Base-by-base conservation (phyloP, 1,140 invertebrate genomes). In the Latrodectus geometricus region DNA sequence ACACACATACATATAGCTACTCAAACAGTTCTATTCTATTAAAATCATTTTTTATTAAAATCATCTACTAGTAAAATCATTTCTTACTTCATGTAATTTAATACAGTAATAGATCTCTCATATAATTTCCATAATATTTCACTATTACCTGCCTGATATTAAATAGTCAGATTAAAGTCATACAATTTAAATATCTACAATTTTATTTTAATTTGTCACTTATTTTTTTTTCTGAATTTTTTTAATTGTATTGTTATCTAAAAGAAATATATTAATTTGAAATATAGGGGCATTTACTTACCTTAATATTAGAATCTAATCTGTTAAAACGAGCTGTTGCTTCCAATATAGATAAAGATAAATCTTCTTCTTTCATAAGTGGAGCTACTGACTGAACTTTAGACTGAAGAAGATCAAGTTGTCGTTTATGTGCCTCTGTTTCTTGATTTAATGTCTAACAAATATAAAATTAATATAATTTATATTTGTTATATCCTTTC, bases 381-480 rank as follows among this genome's bases (percentile, higher is more conserved):
- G 87, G 89, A 11, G 88, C 93, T 93, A 96, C 90, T 73, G 92
- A 93, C 89, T 95, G 94, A 0, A 96, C 96, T 92, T 97, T 98
- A 90, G 98, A 96, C 9, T 95, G 95, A 1, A 97, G 93, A 86
- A 95, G 94, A 91, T 98, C 97, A 72, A 99, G 94, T 48, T 97
- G 94, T 86, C 97, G 92, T 90, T 97, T 97, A 89, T 98, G 96
- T 0, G 96, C 95, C 23, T 94, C 91, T 17, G 97, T 96, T 92
- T 99, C 97, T 92, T 98, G 97, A 49, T 96, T 93, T 66, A 94
- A 92, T 1, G 95, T 94, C 93, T 94, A 88, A 65, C 90, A 90
- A 88, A 86, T 35, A 35, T 35, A 35, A 35, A 35, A 35, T 35
- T 35, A 35, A 35, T 35, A 35, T 35, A 35, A 5, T 35, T 35